A percentile compares a stretch with the other conserved stretches of the same genome.
Evolutionary conservation across 2,797 vertebrate species (phyloP).

Genomic region (Steatocranus sp.): DNA sequence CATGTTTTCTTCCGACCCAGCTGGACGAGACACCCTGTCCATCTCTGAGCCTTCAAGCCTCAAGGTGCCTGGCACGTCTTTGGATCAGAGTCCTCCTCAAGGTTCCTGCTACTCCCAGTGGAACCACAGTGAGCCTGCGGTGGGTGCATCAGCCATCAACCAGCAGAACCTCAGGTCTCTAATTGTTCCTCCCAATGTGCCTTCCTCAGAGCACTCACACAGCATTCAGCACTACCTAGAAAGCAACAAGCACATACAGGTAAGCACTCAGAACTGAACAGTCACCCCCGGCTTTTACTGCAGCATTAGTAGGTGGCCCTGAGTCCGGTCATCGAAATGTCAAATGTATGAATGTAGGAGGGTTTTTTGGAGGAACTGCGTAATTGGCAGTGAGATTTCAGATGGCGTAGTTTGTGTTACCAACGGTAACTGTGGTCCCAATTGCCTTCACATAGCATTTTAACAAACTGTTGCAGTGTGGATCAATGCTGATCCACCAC

Average conservation of each 20-base stretch:
- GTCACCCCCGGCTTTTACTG: not conserved
- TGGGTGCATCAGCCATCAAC: constrained; percentile 21
- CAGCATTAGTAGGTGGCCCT: not conserved
- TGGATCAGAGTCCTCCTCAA: constrained; percentile 53
- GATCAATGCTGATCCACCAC: not conserved
- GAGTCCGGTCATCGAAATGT: not conserved
- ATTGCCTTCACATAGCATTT: not conserved
- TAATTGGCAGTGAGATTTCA: not conserved
- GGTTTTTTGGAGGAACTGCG: not conserved
- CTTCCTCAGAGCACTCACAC: constrained; percentile 4
- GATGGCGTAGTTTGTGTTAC: not conserved
- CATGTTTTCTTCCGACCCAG: constrained; percentile 55
- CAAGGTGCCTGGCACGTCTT: not conserved
- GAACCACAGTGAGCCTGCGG: constrained; percentile 28
- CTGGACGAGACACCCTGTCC: constrained; percentile 1
- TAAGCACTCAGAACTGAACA: not conserved
- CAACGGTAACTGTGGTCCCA: not conserved
- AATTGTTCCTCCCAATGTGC: not conserved
- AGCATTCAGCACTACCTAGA: constrained; percentile 55
- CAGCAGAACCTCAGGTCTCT: constrained; percentile 46
- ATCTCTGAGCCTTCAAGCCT: constrained; percentile 2
- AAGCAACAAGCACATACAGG: constrained; percentile 46
- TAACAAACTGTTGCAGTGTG: not conserved
- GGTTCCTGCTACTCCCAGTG: constrained; percentile 67
- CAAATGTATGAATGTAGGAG: not conserved